phyloP scores from a whole-genome alignment of 2,888 invertebrate genomes.

The Keiferia lycopersicella region DNA sequence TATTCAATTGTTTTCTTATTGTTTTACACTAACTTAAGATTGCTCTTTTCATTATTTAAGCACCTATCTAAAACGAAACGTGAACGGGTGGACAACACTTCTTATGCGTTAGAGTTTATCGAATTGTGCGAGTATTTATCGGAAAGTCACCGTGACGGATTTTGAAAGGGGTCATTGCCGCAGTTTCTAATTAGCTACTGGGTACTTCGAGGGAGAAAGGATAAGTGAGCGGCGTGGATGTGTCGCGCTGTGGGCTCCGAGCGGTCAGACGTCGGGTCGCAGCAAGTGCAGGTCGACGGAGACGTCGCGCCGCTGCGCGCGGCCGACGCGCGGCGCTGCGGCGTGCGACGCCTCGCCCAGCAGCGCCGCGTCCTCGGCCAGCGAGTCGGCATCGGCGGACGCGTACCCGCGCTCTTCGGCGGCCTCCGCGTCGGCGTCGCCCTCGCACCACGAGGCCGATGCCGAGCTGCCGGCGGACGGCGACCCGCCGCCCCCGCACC shows the following conservation, averaged over 20 bases:
- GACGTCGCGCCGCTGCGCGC: slow-evolving; percentile 68
- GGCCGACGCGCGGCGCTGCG: slow-evolving; percentile 54
- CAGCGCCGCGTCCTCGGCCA: slow-evolving; percentile 74
- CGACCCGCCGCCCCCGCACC: slow-evolving; percentile 56
- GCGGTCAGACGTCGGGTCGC: slow-evolving; percentile 67
- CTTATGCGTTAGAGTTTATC: slow-evolving; percentile 20
- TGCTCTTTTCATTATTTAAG: slow-evolving; percentile 59
- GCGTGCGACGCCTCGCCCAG: slow-evolving; percentile 55
- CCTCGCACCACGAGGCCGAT: slow-evolving; percentile 78
- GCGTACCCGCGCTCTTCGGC: slow-evolving; percentile 76
- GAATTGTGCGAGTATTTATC: slow-evolving; percentile 26
- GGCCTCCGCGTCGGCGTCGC: slow-evolving; percentile 2
- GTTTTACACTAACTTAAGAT: slow-evolving; percentile 50
- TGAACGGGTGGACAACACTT: slow-evolving; percentile 51
- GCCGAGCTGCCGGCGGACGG: slow-evolving; percentile 71
- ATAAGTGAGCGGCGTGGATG: neutral
- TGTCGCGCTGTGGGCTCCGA: neutral
- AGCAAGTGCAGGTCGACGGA: slow-evolving; percentile 74
- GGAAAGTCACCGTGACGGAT: neutral
- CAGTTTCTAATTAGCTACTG: neutral
- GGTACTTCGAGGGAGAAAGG: neutral
- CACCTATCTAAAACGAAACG: slow-evolving; percentile 57
- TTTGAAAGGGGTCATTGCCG: neutral
- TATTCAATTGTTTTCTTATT: slow-evolving; percentile 46
- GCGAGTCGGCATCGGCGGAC: slow-evolving; percentile 69